Evolutionary conservation across 2,797 vertebrate species (phyloP), one percentile per base, ranked within the genome.

Genomic region (Syngnathus acus): DNA sequence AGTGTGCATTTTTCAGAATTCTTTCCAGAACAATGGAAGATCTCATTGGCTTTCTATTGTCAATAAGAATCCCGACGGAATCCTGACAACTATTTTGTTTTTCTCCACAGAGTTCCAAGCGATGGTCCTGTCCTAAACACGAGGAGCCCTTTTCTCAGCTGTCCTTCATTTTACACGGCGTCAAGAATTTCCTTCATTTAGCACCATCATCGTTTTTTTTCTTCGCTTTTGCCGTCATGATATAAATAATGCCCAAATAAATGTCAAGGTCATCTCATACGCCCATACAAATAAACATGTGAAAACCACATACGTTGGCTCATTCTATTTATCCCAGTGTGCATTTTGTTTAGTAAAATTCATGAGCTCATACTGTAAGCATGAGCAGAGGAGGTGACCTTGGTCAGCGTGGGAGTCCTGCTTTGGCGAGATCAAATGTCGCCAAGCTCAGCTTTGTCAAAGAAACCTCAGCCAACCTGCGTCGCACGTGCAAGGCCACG

Each of bases 51-150:
- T 45, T 45, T 14, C 13, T 45, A 45, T 45, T 45, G 13, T 45
- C 13, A 14, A 16, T 45, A 17, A 48, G 45, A 48, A 16, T 48
- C 14, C 45, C 5, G 6, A 6, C 17, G 0, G 47, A 48, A 17
- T 16, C 32, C 32, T 32, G 32, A 32, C 32, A 32, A 32, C 32
- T 32, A 32, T 32, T 45, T 16, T 59, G 1, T 21, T 19, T 60
- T 48, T 75, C 48, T 79, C 72, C 61, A 55, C 92, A 99, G 96
- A 99, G 89, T 99, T 99, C 90, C 92, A 94, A 81, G 91, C 92
- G 83, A 85, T 97, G 93, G 94, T 98, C 64, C 85, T 92, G 77
- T 93, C 94, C 84, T 98, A 93, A 93, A 88, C 67, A 74, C 7
- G 13, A 32, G n/a, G n/a, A 10, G 3, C 51, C n/a, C 53, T 32